Evolutionary conservation across 2,113 vertebrate genomes (phyloP), one percentile per base, ranked within the genome.

Genomic region (Phyllostomus discolor): DNA sequence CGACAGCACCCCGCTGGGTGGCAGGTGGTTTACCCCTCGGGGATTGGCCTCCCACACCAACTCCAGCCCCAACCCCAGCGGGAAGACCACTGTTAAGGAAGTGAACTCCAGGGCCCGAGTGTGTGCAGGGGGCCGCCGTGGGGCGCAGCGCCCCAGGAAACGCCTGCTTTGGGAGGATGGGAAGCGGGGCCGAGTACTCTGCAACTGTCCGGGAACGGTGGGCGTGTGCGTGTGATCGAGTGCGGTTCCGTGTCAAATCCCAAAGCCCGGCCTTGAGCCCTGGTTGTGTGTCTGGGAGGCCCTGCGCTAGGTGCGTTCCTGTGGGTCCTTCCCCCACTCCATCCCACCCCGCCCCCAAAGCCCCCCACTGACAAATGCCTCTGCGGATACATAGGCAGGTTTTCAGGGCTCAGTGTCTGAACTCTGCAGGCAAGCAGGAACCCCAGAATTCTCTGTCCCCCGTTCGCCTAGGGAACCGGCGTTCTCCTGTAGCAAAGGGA

Each of bases 1-100:
- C 46, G 50, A 28, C 41, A 24, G 70, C 48, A 10, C 19, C n/a
- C 4, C 0, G 0, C 31, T 20, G 20, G 26, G n/a, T 0, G 11
- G 64, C 9, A 1, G 3, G 10, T 2, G 5, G 28, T 19, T 38
- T 20, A 52, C 5, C 41, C 43, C 15, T 19, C 0, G 15, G 19
- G 1, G 5, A 1, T 52, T 62, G 41, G 62, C 46, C 54, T 46
- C 59, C 5, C 48, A 15, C 0, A 0, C 31, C 4, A 0, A 1
- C 17, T 1, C 22, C 1, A 48, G 43, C n/a, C 35, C 26, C 2
- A 10, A 8, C 24, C 19, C 35, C 46, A 0, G 14, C 2, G 64
- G 43, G 26, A 78, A 22, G 46, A 17, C 59, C 41, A 5, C 62
- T 0, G 0, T 7, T 1, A 19, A 28, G 62, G 64, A 64, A 62